Evolutionary conservation across 2,888 invertebrate genomes (phyloP), one percentile per base, ranked within the genome.

Genomic region (Teleiodes luculella): DNA sequence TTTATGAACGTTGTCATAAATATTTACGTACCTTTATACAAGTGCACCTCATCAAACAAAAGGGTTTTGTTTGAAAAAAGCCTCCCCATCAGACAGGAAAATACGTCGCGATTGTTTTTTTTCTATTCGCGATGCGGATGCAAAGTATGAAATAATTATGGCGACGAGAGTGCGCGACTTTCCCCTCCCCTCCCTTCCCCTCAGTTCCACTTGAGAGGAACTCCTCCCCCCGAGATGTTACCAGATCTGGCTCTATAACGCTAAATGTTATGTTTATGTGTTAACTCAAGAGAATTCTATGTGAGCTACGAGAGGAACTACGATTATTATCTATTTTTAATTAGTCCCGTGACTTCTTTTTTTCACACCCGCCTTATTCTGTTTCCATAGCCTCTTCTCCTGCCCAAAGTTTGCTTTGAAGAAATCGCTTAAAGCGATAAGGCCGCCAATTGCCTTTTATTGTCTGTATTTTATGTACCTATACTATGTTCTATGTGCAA

Each of bases 81-180:
- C 70, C 67, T 20, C 70, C 62, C 68, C 67, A 69, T 69, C 72
- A 76, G 76, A 76, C 77, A 77, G 77, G 79, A 81, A 83, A 83
- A 83, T 78, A 78, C 65, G 64, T 67, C 70, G 70, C 79, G 77
- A 85, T 85, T 82, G 82, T 83, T 83, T 80, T 83, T 80, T 76
- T 20, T 74, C 71, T 77, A 74, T 68, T 69, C 76, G 65, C 69
- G 73, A 78, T 70, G 76, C 74, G 72, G 78, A 83, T 76, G 78
- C 78, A 77, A 79, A 81, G 83, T 81, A 86, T 83, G 84, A 85
- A 87, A 87, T 86, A 87, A 87, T 87, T 86, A 87, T 81, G 77
- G 75, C 74, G 73, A 74, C 66, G 75, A 73, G 74, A 74, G 80
- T 73, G 71, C 76, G 39, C 39, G 39, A 39, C 39, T 41, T 41